Percentiles rank a stretch among this genome's conserved stretches.
Conservation (phyloP, 2,113 vertebrate genomes). For the Brachypodius melanocephalos region DNA sequence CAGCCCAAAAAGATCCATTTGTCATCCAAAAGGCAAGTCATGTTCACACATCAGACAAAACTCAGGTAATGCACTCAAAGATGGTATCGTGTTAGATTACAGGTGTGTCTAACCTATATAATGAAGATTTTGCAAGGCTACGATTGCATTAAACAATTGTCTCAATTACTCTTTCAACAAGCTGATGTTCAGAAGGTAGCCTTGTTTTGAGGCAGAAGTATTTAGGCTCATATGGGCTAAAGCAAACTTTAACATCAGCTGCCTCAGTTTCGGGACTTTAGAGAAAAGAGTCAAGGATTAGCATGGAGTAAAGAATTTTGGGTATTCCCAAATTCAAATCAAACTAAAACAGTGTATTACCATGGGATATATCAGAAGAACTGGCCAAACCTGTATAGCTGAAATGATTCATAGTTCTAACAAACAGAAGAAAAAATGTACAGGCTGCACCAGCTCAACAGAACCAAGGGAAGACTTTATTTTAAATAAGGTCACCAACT, state of each 20-base stretch:
- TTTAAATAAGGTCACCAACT: neutral
- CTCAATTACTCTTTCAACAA: neutral
- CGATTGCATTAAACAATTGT: neutral
- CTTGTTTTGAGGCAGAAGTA: neutral
- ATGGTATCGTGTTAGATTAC: neutral
- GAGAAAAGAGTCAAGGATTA: neutral
- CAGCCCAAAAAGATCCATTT: neutral
- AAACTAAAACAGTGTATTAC: neutral
- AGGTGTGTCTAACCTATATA: neutral
- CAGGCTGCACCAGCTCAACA: neutral
- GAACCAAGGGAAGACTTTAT: neutral
- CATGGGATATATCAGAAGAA: neutral
- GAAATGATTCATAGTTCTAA: neutral
- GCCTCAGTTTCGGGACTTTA: neutral
- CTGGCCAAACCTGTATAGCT: constrained; percentile 35
- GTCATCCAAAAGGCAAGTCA: neutral
- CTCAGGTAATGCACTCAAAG: neutral
- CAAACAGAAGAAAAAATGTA: neutral
- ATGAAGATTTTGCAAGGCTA: constrained; percentile 17
- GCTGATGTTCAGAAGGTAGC: neutral
- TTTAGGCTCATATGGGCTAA: neutral
- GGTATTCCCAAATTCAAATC: neutral
- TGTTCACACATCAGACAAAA: neutral
- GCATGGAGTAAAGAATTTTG: neutral
- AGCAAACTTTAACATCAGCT: neutral